These are phyloP conservation scores for Semotilus atromaculatus DNA, from an alignment of 2,797 vertebrate species.

Conservation along the genomic window DNA sequence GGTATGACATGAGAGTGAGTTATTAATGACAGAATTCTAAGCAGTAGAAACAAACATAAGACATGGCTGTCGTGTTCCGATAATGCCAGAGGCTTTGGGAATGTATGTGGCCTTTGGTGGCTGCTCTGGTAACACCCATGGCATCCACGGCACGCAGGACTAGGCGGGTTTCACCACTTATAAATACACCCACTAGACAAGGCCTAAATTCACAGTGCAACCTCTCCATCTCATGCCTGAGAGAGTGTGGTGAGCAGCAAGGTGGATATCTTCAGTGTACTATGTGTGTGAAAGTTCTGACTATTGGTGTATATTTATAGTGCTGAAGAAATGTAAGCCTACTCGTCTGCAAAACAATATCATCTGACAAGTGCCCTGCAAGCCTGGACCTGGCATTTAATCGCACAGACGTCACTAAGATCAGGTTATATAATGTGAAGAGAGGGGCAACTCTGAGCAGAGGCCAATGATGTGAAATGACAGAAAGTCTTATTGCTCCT, in stretches of 20 bases:
- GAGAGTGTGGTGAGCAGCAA: constrained; percentile 37
- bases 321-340: constrained; percentile 43
- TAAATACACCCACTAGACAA: constrained; percentile 75
- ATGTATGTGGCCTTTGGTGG: constrained; percentile 69
- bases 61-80: constrained; percentile 25
- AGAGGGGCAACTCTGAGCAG: constrained; percentile 14
- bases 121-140: constrained; percentile 74
- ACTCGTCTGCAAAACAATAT: constrained; percentile 38
- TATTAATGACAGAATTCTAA: background rate
- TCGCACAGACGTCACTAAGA: background rate
- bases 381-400: constrained; percentile 34
- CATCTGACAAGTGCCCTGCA: constrained; percentile 33
- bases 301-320: constrained; percentile 59
- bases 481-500: background rate
- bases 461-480: constrained; percentile 3
- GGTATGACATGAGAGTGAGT: background rate
- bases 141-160: constrained; percentile 69
- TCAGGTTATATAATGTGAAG: constrained; percentile 37
- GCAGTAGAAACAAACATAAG: background rate
- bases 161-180: constrained; percentile 72
- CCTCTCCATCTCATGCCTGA: constrained; percentile 47
- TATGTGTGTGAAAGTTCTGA: constrained; percentile 38
- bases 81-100: constrained; percentile 58
- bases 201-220: constrained; percentile 64
- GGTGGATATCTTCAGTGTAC: constrained; percentile 23